These are phyloP conservation scores for Drosophila ananassae DNA, from an alignment of 1,140 invertebrate genomes.

Conservation along the genomic window DNA sequence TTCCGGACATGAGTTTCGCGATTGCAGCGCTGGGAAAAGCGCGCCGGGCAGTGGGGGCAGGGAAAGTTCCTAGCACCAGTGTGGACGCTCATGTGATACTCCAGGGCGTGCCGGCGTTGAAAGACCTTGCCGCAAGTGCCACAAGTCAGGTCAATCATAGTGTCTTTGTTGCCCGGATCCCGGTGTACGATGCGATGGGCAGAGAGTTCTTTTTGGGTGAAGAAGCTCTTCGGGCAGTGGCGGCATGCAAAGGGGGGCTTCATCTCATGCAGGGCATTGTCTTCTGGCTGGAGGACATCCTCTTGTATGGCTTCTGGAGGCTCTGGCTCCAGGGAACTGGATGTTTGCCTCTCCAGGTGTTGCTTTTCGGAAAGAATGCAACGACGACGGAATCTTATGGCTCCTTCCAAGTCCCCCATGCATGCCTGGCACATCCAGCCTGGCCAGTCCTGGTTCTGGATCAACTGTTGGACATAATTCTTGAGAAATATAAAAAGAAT, in stretches of 20 bases:
- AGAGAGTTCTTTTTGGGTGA: not conserved
- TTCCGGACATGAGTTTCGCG: slow-evolving; percentile 91
- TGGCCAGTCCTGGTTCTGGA: not conserved
- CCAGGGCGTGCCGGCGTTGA: slow-evolving; percentile 89
- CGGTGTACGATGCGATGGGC: slow-evolving; percentile 4
- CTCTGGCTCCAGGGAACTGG: not conserved
- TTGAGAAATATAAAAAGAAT: not conserved
- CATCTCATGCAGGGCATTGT: not conserved
- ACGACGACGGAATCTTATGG: not conserved
- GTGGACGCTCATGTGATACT: slow-evolving; percentile 92
- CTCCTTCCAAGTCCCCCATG: not conserved
- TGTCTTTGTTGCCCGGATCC: not conserved
- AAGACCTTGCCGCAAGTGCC: slow-evolving; percentile 90
- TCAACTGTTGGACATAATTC: not conserved
- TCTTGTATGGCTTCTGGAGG: not conserved
- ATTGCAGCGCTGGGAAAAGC: slow-evolving; percentile 91
- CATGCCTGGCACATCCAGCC: not conserved
- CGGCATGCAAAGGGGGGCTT: slow-evolving; percentile 10
- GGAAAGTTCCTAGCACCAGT: slow-evolving; percentile 89
- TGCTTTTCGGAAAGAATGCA: slow-evolving; percentile 2
- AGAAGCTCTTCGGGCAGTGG: slow-evolving; percentile 11
- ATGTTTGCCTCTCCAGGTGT: not conserved
- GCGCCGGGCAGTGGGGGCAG: slow-evolving; percentile 91
- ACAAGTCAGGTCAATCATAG: slow-evolving; percentile 86
- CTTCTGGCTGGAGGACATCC: not conserved